A percentile compares a stretch with the other conserved stretches of the same genome.
Evolutionary conservation across 2,113 vertebrate genomes (phyloP).

Genomic region (Ploceus nigricollis): DNA sequence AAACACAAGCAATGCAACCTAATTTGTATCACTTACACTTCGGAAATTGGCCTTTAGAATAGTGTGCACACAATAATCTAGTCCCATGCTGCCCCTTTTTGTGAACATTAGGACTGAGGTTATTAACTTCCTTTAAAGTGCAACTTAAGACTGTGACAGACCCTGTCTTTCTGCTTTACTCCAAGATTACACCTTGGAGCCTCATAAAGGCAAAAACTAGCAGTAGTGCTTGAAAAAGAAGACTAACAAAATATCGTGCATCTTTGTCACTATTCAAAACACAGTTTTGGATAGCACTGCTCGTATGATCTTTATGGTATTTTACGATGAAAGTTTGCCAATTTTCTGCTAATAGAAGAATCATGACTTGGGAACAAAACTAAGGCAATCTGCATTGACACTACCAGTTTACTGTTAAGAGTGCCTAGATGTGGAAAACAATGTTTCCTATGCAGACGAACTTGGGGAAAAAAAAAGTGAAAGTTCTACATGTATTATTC

Average conservation of each 20-base stretch:
- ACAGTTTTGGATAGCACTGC: background rate
- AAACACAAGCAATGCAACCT: background rate
- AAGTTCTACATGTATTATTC: background rate
- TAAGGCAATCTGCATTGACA: background rate
- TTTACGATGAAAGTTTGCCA: background rate
- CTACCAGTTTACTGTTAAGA: background rate
- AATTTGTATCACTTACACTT: constrained; percentile 13
- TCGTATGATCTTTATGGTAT: background rate
- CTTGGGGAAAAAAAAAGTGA: background rate
- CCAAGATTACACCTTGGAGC: background rate
- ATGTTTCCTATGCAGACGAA: background rate
- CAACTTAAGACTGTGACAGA: background rate
- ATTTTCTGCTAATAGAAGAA: background rate
- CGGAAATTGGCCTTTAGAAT: background rate
- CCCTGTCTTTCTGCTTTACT: background rate
- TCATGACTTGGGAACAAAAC: background rate
- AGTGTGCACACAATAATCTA: background rate
- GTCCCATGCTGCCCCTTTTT: background rate
- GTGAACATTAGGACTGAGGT: background rate
- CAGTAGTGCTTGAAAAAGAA: background rate
- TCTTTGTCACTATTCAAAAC: background rate
- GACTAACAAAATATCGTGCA: background rate
- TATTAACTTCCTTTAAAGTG: background rate
- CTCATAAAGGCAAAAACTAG: background rate
- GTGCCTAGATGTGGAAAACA: background rate